Percentiles rank a stretch among this genome's conserved stretches.
These are phyloP conservation scores for Haliclona indistincta DNA, from an alignment of 37 sponge, comb jelly and placozoan genomes.

Conservation along the genomic window DNA sequence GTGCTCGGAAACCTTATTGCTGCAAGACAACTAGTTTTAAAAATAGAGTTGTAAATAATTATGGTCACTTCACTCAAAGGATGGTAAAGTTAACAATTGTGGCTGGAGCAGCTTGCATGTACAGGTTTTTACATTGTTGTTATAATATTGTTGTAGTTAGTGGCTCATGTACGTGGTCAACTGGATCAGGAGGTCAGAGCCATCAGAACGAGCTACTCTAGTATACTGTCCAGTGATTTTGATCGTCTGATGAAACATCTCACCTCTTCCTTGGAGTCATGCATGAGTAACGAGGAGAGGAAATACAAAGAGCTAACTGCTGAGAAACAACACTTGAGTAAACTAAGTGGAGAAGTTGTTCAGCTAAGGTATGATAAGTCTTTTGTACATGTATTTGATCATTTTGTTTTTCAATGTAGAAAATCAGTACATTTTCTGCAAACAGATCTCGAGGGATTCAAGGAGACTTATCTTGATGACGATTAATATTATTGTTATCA, in stretches of 20 bases:
- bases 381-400: neutral
- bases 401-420: neutral
- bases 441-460: slow-evolving; percentile 8
- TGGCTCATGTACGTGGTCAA: neutral
- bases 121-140: neutral
- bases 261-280: neutral
- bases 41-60: too few relatives aligned
- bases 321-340: neutral
- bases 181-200: neutral
- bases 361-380: slow-evolving; percentile 4
- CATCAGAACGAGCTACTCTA: neutral
- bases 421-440: neutral
- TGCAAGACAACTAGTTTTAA: too few relatives aligned
- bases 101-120: neutral
- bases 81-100: too few relatives aligned
- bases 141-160: neutral
- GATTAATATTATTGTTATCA: too few relatives aligned
- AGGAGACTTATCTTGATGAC: slow-evolving; percentile 1
- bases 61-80: too few relatives aligned
- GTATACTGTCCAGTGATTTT: neutral
- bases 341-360: neutral
- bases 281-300: neutral
- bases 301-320: neutral
- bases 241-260: neutral
- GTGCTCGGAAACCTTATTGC: too few relatives aligned